phyloP scores from a whole-genome alignment of 2,113 vertebrate genomes.

The Scalopus aquaticus region DNA sequence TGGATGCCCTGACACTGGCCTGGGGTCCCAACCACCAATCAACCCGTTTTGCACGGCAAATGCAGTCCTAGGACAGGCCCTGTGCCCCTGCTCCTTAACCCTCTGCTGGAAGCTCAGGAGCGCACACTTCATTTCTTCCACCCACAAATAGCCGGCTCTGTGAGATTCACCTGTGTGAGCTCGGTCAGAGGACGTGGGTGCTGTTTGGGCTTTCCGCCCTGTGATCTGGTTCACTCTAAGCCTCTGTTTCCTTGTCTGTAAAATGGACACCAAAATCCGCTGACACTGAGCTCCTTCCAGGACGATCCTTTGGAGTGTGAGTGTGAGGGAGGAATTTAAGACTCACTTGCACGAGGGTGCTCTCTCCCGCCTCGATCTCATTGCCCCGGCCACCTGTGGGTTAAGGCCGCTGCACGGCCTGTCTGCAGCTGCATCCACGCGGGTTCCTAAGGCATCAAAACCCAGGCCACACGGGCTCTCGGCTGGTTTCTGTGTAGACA shows the following conservation, averaged over 20 bases:
- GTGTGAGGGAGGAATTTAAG: not conserved
- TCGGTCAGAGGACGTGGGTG: not conserved
- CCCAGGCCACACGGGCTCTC: not conserved
- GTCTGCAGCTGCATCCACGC: not conserved
- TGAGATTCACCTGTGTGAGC: accelerated
- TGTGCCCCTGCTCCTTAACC: too few relatives aligned
- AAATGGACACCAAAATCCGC: not conserved
- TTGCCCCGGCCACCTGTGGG: not conserved
- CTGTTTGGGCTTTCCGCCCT: not conserved
- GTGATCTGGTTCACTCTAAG: not conserved
- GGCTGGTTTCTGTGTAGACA: not conserved
- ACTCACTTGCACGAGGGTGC: accelerated
- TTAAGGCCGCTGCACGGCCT: accelerated
- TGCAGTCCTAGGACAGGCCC: not conserved
- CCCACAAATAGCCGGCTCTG: not conserved
- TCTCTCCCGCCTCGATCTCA: not conserved
- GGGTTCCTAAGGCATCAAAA: not conserved
- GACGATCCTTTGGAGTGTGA: not conserved
- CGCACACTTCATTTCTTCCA: accelerated
- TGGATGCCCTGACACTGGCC: not conserved
- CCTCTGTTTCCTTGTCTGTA: not conserved
- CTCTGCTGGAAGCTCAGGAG: not conserved
- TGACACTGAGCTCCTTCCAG: not conserved
- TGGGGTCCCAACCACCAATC: not conserved
- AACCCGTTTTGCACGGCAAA: not conserved